Conservation (phyloP, 1,140 invertebrate genomes). For the Trichoplusia ni region DNA sequence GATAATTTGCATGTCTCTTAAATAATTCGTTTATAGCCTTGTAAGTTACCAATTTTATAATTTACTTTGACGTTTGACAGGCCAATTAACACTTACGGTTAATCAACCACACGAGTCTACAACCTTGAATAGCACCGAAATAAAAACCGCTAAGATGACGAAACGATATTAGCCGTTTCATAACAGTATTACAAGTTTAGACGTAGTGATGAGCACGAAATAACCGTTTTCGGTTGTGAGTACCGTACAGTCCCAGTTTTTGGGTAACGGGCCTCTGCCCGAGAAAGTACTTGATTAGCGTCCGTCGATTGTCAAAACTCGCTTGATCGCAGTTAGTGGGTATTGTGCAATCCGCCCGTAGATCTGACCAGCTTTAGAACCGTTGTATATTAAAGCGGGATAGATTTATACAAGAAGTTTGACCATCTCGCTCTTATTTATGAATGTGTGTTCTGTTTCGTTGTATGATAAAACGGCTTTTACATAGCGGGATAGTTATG, state of each 20-base stretch:
- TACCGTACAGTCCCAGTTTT: slow-evolving; percentile 78
- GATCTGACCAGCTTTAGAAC: not conserved
- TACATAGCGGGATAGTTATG: no score
- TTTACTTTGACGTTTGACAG: not conserved
- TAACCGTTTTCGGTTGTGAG: slow-evolving; percentile 60
- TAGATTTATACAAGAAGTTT: no score
- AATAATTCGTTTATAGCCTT: no score
- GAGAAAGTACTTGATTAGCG: slow-evolving; percentile 75
- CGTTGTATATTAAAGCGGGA: no score
- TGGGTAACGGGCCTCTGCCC: slow-evolving; percentile 63
- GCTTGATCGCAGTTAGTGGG: slow-evolving; percentile 22
- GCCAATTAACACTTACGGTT: not conserved
- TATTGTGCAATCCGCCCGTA: slow-evolving; percentile 19
- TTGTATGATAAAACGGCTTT: no score
- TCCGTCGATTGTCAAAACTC: slow-evolving; percentile 51
- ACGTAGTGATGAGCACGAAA: slow-evolving; percentile 63
- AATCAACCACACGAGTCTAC: slow-evolving; percentile 1
- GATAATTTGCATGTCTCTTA: not conserved
- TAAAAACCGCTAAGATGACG: slow-evolving; percentile 53
- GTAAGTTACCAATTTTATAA: not conserved
- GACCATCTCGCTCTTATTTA: no score
- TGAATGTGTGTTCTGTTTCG: no score
- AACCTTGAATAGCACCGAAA: slow-evolving; percentile 53
- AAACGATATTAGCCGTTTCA: slow-evolving; percentile 69
- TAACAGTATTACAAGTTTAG: slow-evolving; percentile 76